A percentile compares a stretch with the other conserved stretches of the same genome.
Evolutionary conservation across 2,888 invertebrate genomes (phyloP).

Genomic region (Agrilus cyanescens): DNA sequence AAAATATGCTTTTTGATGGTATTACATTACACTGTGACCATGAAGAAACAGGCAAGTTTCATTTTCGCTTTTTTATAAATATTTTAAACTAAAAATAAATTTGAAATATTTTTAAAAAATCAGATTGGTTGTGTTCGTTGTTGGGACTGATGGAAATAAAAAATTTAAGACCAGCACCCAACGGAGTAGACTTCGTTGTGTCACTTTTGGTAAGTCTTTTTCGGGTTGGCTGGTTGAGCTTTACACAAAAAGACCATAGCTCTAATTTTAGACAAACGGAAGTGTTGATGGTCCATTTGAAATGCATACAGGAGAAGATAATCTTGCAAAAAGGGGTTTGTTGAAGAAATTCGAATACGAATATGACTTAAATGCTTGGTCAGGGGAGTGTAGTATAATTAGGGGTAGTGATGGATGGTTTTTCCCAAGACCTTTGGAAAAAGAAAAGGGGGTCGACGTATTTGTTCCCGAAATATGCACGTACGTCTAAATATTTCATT

Average conservation of each 20-base stretch:
- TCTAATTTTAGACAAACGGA: constrained; percentile 38
- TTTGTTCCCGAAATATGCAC: constrained; percentile 49
- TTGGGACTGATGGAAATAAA: background rate
- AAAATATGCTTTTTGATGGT: constrained; percentile 47
- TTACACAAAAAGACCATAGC: background rate
- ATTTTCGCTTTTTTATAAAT: constrained; percentile 15
- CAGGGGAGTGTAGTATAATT: constrained; percentile 41
- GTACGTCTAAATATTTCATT: constrained; percentile 23
- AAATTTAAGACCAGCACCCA: too few relatives aligned
- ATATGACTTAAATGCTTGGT: constrained; percentile 27
- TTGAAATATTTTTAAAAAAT: background rate
- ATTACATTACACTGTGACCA: constrained; percentile 41
- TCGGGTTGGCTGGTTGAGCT: background rate
- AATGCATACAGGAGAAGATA: constrained; percentile 41
- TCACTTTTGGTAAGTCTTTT: background rate
- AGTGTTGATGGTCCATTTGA: constrained; percentile 43
- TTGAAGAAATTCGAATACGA: constrained; percentile 38
- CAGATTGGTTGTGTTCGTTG: background rate
- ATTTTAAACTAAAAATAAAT: constrained; percentile 18
- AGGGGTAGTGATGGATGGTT: constrained; percentile 45
- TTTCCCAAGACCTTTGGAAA: constrained; percentile 38
- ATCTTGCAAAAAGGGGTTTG: constrained; percentile 37
- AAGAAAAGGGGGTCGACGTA: constrained; percentile 32
- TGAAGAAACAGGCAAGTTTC: constrained; percentile 35
- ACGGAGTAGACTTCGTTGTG: background rate